Evolutionary conservation across 2,113 vertebrate genomes (phyloP).

Genomic region (Poeciliopsis occidentalis): DNA sequence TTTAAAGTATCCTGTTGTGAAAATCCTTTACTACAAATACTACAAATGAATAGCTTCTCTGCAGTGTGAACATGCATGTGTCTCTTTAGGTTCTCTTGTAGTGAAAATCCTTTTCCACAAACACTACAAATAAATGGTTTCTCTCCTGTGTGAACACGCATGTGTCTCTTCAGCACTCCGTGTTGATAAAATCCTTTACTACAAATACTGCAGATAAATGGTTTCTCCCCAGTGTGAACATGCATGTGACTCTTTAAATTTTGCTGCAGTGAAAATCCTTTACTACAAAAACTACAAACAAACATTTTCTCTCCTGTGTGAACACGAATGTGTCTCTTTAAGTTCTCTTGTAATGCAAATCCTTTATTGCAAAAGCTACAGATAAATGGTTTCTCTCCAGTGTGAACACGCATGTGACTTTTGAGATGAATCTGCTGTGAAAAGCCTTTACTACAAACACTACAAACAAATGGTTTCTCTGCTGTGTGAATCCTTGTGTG

Average conservation of each 20-base stretch:
- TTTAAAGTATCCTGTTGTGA: background rate
- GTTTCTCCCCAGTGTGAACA: background rate
- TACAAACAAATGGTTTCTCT: background rate
- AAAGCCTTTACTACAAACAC: background rate
- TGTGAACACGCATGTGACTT: background rate
- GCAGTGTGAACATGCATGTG: background rate
- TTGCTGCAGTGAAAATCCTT: background rate
- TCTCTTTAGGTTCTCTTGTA: background rate
- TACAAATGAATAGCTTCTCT: background rate
- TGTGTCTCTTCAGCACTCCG: background rate
- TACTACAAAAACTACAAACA: constrained; percentile 1
- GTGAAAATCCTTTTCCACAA: background rate
- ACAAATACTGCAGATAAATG: background rate
- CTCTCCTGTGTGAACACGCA: background rate
- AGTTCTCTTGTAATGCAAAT: background rate
- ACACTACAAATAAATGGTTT: background rate
- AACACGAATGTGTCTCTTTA: background rate
- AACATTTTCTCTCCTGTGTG: background rate
- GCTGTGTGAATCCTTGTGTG: background rate
- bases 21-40: background rate
- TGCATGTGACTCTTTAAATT: constrained; percentile 1
- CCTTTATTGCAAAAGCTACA: background rate
- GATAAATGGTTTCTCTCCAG: background rate
- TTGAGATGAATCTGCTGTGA: background rate
- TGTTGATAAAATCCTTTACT: constrained; percentile 1